phyloP scores from a whole-genome alignment of 2,113 vertebrate species.

The Deroptyus accipitrinus region DNA sequence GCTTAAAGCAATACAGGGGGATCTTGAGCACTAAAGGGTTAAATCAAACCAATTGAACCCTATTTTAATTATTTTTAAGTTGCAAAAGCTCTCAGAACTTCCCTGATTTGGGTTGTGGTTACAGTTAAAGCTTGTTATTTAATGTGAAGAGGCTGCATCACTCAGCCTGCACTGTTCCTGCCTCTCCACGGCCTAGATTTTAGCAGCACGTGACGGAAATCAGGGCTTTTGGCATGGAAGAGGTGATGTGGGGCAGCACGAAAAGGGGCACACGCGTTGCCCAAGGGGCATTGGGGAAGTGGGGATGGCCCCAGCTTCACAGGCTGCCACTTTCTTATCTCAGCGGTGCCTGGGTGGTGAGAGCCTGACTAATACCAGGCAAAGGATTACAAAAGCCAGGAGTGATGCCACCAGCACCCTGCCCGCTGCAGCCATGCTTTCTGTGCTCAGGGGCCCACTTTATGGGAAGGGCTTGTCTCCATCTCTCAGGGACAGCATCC shows the following conservation, averaged over 20 bases:
- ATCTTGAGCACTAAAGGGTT: background rate
- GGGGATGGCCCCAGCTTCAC: rapidly evolving
- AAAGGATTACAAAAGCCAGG: background rate
- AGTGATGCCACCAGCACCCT: rapidly evolving
- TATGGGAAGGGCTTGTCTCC: background rate
- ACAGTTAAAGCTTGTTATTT: background rate
- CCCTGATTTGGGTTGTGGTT: background rate
- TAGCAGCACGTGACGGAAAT: background rate
- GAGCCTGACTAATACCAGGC: background rate
- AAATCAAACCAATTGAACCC: background rate
- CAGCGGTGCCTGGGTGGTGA: background rate
- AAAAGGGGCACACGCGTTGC: background rate
- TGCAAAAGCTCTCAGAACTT: background rate
- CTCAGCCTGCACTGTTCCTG: background rate
- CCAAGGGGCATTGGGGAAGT: background rate
- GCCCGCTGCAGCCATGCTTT: rapidly evolving
- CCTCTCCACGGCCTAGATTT: conserved; percentile 21
- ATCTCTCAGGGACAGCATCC: no score
- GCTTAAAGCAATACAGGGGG: rapidly evolving
- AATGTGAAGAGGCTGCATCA: background rate
- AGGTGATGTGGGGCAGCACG: background rate
- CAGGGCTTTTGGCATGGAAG: background rate
- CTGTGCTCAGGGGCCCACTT: rapidly evolving
- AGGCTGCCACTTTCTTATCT: background rate
- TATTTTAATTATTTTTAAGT: background rate